Conservation (phyloP, 2,888 invertebrate species). For the Nasonia oneida region DNA sequence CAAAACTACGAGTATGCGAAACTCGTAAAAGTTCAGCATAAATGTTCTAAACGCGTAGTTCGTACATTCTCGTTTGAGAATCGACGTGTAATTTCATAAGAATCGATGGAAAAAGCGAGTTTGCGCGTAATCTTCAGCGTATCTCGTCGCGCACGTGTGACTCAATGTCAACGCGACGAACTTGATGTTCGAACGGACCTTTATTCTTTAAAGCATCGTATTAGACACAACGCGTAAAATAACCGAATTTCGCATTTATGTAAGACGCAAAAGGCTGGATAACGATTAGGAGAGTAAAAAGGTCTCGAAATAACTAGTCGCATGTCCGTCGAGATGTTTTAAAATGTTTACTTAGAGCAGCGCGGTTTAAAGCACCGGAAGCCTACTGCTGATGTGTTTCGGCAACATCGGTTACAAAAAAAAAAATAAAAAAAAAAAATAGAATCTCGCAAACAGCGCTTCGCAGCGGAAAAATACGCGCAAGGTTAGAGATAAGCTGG, state of each 20-base stretch:
- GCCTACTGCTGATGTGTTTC: neutral
- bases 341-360: neutral
- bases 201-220: neutral
- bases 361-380: neutral
- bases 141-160: slow-evolving; percentile 5
- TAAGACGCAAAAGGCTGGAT: neutral
- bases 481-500: neutral
- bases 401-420: neutral
- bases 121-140: neutral
- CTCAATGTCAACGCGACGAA: neutral
- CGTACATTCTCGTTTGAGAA: neutral
- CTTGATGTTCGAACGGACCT: neutral
- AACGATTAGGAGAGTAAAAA: neutral
- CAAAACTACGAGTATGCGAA: neutral
- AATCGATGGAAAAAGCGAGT: neutral
- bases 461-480: neutral
- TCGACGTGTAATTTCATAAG: neutral
- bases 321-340: neutral
- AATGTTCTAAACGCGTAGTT: neutral
- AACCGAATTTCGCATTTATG: neutral
- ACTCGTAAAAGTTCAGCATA: neutral
- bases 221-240: neutral
- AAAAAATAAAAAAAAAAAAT: neutral
- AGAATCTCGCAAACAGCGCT: neutral
- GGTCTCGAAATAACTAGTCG: neutral